Evolutionary conservation across 2,797 vertebrate species (phyloP).

Genomic region (Labeo calbasu): DNA sequence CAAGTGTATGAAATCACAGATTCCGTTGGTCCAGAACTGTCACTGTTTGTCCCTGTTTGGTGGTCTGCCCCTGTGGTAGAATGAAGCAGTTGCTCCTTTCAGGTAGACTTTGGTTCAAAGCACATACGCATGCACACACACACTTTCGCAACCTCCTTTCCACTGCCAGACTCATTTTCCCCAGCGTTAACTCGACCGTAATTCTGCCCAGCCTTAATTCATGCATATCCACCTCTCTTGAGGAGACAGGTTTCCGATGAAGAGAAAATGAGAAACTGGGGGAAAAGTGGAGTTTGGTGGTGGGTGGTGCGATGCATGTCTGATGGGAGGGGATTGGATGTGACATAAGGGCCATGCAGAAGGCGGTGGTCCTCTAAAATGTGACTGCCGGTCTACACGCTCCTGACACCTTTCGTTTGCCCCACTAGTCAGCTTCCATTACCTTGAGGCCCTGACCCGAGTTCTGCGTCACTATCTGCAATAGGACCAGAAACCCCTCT

Average conservation of each 20-base stretch:
- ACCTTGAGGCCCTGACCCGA: constrained; percentile 22
- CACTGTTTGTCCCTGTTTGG: neutral
- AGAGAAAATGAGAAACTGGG: constrained; percentile 62
- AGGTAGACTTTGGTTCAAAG: constrained; percentile 31
- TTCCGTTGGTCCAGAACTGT: neutral
- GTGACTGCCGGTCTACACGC: constrained; percentile 28
- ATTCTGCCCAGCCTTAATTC: constrained; percentile 67
- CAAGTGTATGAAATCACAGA: neutral
- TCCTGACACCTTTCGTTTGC: constrained; percentile 43
- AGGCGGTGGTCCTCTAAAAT: constrained; percentile 46
- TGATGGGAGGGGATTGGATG: constrained; percentile 52
- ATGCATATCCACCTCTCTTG: constrained; percentile 62
- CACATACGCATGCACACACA: constrained; percentile 11
- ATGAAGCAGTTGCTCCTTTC: neutral
- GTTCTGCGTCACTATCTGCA: constrained; percentile 23
- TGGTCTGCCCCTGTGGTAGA: constrained; percentile 13
- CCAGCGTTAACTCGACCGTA: constrained; percentile 57
- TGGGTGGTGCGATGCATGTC: constrained; percentile 44
- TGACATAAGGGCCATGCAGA: constrained; percentile 53
- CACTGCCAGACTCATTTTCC: constrained; percentile 48
- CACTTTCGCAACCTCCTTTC: constrained; percentile 27
- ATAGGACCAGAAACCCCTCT: constrained; percentile 52
- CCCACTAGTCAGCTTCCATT: constrained; percentile 56
- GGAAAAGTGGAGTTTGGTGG: constrained; percentile 11
- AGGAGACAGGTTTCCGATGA: constrained; percentile 69